These are phyloP conservation scores for Achroia grisella DNA, from an alignment of 1,140 invertebrate species.

Conservation along the genomic window DNA sequence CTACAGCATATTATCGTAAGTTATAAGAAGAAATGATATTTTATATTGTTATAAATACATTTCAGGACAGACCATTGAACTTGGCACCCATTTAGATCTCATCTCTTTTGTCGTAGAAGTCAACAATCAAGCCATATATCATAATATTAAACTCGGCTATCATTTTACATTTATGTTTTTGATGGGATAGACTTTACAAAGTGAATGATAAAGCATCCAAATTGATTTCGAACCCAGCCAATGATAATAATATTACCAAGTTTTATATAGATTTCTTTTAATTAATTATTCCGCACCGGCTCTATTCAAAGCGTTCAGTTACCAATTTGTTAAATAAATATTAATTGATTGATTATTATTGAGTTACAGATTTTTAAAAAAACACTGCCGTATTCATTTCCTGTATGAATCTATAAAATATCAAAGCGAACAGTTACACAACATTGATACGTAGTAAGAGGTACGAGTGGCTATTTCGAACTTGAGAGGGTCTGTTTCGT, in stretches of 20 bases:
- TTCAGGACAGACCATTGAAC: too few species aligned
- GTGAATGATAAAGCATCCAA: conserved; percentile 21
- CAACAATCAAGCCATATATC: too few species aligned
- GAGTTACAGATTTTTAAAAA: too few species aligned
- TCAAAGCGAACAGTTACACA: background rate
- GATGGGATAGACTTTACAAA: conserved; percentile 18
- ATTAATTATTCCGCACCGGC: conserved; percentile 5
- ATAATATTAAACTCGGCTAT: too few species aligned
- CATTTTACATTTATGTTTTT: too few species aligned
- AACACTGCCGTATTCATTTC: too few species aligned
- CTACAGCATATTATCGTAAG: too few species aligned
- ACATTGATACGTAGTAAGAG: conserved; percentile 1
- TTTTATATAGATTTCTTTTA: conserved; percentile 2
- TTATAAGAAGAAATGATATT: too few species aligned
- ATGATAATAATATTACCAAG: background rate
- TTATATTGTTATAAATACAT: too few species aligned
- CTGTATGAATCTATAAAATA: too few species aligned
- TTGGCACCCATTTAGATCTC: too few species aligned
- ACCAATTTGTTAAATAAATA: background rate
- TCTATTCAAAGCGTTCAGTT: background rate
- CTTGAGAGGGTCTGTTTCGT: conserved; percentile 13
- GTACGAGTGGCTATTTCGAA: conserved; percentile 10
- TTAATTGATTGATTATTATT: background rate
- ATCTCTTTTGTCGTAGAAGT: too few species aligned
- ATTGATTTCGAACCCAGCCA: conserved; percentile 11